Conservation (phyloP, 2,113 vertebrate species). For the Osmerus mordax region DNA sequence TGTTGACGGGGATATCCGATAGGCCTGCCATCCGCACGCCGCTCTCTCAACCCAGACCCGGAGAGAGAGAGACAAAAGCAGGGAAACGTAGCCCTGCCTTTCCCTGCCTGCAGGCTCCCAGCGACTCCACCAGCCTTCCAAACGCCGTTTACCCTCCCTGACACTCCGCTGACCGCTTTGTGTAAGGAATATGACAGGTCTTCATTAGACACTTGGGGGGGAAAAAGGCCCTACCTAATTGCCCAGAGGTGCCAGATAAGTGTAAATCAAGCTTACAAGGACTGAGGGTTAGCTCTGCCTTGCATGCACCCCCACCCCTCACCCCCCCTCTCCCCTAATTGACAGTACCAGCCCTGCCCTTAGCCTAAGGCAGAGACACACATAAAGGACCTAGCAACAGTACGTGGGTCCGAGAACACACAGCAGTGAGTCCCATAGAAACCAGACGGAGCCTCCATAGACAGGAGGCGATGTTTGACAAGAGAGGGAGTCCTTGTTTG, state of each 20-base stretch:
- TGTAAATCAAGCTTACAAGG: constrained; percentile 38
- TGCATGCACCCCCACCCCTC: neutral
- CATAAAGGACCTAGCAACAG: constrained; percentile 47
- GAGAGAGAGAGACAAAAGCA: neutral
- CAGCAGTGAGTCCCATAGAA: constrained; percentile 54
- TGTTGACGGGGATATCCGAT: neutral
- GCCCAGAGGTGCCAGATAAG: constrained; percentile 44
- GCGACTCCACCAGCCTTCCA: constrained; percentile 49
- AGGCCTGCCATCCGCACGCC: neutral
- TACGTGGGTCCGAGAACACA: constrained; percentile 48
- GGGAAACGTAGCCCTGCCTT: constrained; percentile 31
- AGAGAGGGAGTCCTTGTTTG: constrained; percentile 43
- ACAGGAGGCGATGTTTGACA: constrained; percentile 62
- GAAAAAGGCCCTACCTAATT: constrained; percentile 46
- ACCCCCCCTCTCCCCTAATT: neutral
- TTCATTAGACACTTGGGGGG: constrained; percentile 31
- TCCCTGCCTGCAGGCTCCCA: constrained; percentile 36
- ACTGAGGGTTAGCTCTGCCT: constrained; percentile 26
- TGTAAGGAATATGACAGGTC: constrained; percentile 27
- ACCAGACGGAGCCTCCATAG: constrained; percentile 59
- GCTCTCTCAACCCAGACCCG: neutral
- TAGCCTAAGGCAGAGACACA: constrained; percentile 41
- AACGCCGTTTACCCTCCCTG: constrained; percentile 45
- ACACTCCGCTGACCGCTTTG: constrained; percentile 5
- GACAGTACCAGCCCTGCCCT: constrained; percentile 62